These are phyloP conservation scores for Pegoplata infirma DNA, from an alignment of 2,888 invertebrate genomes.

Conservation along the genomic window DNA sequence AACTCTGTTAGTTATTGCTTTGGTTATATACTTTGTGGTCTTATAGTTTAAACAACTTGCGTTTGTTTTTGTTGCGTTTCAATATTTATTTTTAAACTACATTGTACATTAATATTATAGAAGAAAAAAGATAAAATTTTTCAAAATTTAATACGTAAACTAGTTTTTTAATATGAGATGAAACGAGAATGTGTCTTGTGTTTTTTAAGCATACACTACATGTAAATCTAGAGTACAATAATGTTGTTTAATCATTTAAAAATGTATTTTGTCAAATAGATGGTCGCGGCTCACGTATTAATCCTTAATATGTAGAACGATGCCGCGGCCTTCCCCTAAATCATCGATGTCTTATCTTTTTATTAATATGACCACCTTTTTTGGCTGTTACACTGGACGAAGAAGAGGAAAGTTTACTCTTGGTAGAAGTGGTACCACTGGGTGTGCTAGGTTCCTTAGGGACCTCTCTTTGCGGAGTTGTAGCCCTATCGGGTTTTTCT, in stretches of 20 bases:
- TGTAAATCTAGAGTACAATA: background rate
- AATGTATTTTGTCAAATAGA: background rate
- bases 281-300: conserved; percentile 23
- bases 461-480: conserved; percentile 72
- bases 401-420: conserved; percentile 80
- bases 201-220: background rate
- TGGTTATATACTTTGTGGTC: conserved; percentile 82
- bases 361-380: conserved; percentile 86
- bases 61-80: background rate
- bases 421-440: conserved; percentile 77
- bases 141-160: background rate
- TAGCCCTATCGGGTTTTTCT: conserved; percentile 71
- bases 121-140: conserved; percentile 24
- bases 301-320: conserved; percentile 32
- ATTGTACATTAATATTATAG: background rate
- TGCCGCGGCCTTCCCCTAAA: conserved; percentile 68
- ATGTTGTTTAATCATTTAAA: background rate
- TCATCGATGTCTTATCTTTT: conserved; percentile 90
- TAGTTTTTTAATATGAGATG: background rate
- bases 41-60: conserved; percentile 67
- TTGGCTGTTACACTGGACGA: conserved; percentile 79
- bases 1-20: conserved; percentile 87
- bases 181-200: background rate
- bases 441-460: conserved; percentile 74
- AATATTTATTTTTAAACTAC: conserved; percentile 23